Conservation (phyloP, 2,888 invertebrate species). For the Acheta domesticus region DNA sequence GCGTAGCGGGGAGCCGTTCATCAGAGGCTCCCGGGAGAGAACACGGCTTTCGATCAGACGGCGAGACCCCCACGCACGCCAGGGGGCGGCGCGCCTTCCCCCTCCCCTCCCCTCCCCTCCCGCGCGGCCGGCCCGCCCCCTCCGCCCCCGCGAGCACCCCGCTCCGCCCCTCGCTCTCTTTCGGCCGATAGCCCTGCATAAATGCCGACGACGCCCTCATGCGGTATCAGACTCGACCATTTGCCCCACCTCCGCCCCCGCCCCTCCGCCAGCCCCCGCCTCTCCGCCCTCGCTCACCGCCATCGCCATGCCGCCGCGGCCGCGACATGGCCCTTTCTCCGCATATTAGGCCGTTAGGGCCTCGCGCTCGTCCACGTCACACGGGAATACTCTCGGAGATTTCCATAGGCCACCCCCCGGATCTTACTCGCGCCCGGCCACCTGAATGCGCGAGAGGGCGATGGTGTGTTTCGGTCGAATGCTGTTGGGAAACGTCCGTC, state of each 20-base stretch:
- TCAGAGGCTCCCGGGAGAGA: background rate
- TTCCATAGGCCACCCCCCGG: background rate
- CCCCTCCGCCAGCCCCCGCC: background rate
- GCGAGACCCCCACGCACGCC: background rate
- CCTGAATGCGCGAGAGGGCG: background rate
- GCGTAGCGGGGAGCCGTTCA: background rate
- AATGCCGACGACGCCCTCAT: background rate
- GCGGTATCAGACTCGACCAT: background rate
- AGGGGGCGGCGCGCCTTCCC: background rate
- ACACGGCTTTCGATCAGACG: slow-evolving; percentile 1
- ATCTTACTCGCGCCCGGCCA: background rate
- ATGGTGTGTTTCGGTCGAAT: background rate
- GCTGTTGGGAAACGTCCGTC: background rate
- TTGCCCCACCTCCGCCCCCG: background rate
- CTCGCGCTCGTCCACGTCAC: too few relatives aligned
- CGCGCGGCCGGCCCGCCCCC: background rate
- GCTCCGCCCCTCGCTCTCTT: background rate
- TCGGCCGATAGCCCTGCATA: background rate
- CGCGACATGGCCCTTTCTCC: background rate
- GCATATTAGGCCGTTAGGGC: too few relatives aligned
- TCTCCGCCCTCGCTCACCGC: background rate
- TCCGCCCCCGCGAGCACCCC: background rate
- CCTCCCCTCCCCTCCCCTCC: background rate
- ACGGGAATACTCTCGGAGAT: too few relatives aligned
- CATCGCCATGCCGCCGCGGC: background rate